Base-by-base conservation (phyloP, 1,140 invertebrate genomes). In the Tachypleus tridentatus region DNA sequence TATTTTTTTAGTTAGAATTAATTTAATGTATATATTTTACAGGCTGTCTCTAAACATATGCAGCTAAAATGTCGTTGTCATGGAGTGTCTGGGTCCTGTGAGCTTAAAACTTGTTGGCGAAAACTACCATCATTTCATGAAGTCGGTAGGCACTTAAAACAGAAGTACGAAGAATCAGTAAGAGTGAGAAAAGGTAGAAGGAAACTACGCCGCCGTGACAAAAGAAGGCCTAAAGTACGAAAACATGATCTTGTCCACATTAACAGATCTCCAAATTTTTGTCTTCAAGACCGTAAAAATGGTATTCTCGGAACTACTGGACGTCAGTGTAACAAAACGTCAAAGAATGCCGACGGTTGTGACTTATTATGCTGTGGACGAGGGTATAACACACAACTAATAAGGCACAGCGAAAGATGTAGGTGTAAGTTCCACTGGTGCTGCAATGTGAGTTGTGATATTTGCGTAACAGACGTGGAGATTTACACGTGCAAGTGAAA, bases 231-330 rank as follows among this genome's bases (percentile, higher is more conserved):
- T 52, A 87, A 87, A 71, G 83, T 85, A 73, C 83, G 86, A 64
- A 67, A 67, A 60, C 66, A 72, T 47, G 91, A 96, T 74, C 80
- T 97, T 65, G 90, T 97, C n/a, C 97, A 85, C 78, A 78, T 97
- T 68, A 87, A 95, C 73, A 77, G 83, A 50, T 95, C 92, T 47
- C 93, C 93, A 0, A 92, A 94, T 74, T 97, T 96, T 76, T 97
- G 94, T 75, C 87, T 93, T 51, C 52, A 58, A 5, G 88, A 93
- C 73, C 59, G 54, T 47, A 49, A 56, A 51, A 58, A 58, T 10
- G 69, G 66, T 48, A 68, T 67, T 58, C 70, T 82, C 3, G 84
- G 84, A 4, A 85, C 84, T 5, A 72, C 75, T n/a, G 83, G 82
- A 4, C 76, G 84, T 47, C 70, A 78, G 57, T 85, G 84, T 72